Percentiles rank a stretch among this genome's conserved stretches.
These are phyloP conservation scores for Danio tinwini DNA, from an alignment of 2,797 vertebrate genomes.

Conservation along the genomic window DNA sequence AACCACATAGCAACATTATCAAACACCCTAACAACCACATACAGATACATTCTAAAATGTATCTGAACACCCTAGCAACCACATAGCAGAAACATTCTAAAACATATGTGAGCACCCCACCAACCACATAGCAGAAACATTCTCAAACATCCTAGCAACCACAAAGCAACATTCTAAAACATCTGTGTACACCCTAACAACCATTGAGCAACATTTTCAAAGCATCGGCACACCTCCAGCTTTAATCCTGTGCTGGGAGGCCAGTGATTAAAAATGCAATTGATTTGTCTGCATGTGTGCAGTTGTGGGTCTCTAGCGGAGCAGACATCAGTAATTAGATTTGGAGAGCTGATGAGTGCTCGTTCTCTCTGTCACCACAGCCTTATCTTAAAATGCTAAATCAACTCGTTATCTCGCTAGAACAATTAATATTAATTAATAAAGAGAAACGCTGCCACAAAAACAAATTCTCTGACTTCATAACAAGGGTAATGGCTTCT, in stretches of 20 bases:
- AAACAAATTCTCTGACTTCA: not conserved
- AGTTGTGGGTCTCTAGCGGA: not conserved
- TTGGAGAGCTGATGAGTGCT: slow-evolving; percentile 4
- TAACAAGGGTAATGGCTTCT: slow-evolving; percentile 16
- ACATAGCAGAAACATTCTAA: too few relatives aligned
- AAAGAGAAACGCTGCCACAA: not conserved
- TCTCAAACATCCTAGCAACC: not conserved
- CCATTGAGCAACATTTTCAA: too few relatives aligned
- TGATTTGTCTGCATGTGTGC: not conserved
- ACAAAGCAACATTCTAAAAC: too few relatives aligned
- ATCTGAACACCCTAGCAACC: too few relatives aligned
- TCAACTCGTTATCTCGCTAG: slow-evolving; percentile 1
- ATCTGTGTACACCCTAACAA: too few relatives aligned
- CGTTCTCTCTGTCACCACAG: not conserved
- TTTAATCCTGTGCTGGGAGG: not conserved
- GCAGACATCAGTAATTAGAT: slow-evolving; percentile 24
- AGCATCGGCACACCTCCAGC: not conserved
- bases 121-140: not conserved
- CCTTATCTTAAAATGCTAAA: slow-evolving; percentile 1
- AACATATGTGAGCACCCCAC: too few relatives aligned
- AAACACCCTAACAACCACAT: too few relatives aligned
- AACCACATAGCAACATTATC: too few relatives aligned
- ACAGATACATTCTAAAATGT: too few relatives aligned
- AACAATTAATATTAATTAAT: slow-evolving; percentile 11
- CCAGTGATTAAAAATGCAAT: not conserved